Evolutionary conservation across 1,140 invertebrate species (phyloP).

Genomic region (Drosophila littoralis): DNA sequence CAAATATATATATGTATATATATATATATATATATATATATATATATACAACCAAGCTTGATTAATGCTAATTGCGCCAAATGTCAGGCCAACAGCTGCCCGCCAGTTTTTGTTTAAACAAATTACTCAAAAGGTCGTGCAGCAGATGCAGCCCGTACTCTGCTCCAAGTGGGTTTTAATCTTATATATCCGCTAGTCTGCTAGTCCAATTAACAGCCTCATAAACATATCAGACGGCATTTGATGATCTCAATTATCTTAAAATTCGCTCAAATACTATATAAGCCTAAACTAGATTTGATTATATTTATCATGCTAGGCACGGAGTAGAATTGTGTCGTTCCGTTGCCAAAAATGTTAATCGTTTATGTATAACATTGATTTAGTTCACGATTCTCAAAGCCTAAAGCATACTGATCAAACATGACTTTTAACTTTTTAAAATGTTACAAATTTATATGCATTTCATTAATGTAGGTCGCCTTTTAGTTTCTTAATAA

Average conservation of each 20-base stretch:
- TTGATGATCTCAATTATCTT: not conserved
- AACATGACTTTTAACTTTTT: too few relatives aligned
- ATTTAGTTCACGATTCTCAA: not conserved
- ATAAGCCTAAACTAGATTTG: not conserved
- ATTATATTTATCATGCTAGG: not conserved
- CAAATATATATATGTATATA: conserved; percentile 5
- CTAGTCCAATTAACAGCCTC: conserved; percentile 15
- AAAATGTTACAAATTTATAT: too few relatives aligned
- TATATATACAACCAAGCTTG: conserved; percentile 36
- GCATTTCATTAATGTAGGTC: too few relatives aligned
- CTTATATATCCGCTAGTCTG: not conserved
- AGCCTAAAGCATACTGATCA: too few relatives aligned
- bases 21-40: conserved; percentile 4
- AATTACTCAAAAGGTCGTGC: conserved; percentile 57
- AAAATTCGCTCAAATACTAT: not conserved
- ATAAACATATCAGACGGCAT: not conserved
- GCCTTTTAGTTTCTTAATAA: too few relatives aligned
- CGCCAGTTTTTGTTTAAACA: conserved; percentile 49
- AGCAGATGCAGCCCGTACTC: conserved; percentile 7
- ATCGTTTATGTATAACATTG: not conserved
- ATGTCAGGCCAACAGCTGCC: conserved; percentile 55
- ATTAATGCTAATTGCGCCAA: conserved; percentile 75
- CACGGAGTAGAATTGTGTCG: not conserved
- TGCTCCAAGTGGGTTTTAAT: not conserved
- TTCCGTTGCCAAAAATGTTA: not conserved